These are phyloP conservation scores for Megaptera novaeangliae DNA, from an alignment of 2,113 vertebrate species.

Conservation along the genomic window DNA sequence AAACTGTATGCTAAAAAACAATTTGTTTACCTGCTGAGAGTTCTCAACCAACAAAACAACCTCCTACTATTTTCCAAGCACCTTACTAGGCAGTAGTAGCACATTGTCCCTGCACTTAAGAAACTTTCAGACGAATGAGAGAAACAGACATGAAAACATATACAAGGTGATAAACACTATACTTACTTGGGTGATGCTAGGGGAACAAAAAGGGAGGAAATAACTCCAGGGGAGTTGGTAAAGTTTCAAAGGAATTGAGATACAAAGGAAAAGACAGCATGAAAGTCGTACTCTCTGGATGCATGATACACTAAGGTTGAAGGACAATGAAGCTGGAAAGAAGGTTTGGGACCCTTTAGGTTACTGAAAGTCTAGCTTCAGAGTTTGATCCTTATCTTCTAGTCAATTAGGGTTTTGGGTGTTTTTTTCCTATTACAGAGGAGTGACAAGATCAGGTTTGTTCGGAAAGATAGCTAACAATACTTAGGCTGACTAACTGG, in stretches of 20 bases:
- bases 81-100: neutral
- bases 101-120: neutral
- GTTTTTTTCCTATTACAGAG: neutral
- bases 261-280: neutral
- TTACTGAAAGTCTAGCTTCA: neutral
- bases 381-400: neutral
- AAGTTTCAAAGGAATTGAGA: neutral
- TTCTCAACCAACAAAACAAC: neutral
- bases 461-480: neutral
- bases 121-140: conserved; percentile 14
- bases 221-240: neutral
- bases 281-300: neutral
- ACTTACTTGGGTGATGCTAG: neutral
- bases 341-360: neutral
- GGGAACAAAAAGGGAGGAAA: neutral
- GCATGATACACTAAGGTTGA: neutral
- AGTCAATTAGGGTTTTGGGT: neutral
- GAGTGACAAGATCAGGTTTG: neutral
- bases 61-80: neutral
- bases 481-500: neutral
- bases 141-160: conserved; percentile 4
- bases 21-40: neutral
- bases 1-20: neutral
- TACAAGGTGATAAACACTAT: neutral
- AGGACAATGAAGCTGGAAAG: neutral